Evolutionary conservation across 2,113 vertebrate species (phyloP).

Genomic region (Actinemys pallida): DNA sequence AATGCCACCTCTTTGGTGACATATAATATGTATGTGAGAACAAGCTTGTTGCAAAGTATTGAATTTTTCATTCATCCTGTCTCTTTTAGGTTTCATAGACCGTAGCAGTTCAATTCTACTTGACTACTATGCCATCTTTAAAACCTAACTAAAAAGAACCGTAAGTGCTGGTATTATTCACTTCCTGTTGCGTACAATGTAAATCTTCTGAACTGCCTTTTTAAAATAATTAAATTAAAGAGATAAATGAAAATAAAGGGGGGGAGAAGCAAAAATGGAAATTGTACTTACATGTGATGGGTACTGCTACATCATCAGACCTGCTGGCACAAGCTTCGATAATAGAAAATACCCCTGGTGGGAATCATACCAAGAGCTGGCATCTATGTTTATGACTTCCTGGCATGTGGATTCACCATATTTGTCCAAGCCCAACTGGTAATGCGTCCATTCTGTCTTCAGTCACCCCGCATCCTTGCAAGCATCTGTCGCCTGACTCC

Average conservation of each 20-base stretch:
- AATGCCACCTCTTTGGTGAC: neutral
- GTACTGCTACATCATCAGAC: slow-evolving; percentile 62
- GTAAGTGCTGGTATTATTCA: slow-evolving; percentile 94
- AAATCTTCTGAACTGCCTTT: slow-evolving; percentile 93
- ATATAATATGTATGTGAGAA: neutral
- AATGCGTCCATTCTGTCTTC: slow-evolving; percentile 36
- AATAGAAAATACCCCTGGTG: slow-evolving; percentile 57
- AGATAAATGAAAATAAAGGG: slow-evolving; percentile 35
- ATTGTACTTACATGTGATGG: slow-evolving; percentile 70
- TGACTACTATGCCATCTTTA: slow-evolving; percentile 82
- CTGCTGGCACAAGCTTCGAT: slow-evolving; percentile 66
- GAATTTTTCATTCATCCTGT: neutral
- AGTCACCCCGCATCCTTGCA: slow-evolving; percentile 38
- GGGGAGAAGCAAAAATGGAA: slow-evolving; percentile 66
- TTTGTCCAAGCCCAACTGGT: slow-evolving; percentile 58
- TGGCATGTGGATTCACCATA: slow-evolving; percentile 56
- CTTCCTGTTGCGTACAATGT: slow-evolving; percentile 88
- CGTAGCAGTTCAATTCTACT: slow-evolving; percentile 88
- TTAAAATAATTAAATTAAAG: slow-evolving; percentile 49
- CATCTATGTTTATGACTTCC: slow-evolving; percentile 55
- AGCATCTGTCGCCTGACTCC: slow-evolving; percentile 40
- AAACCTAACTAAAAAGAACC: slow-evolving; percentile 87
- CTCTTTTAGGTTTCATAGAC: slow-evolving; percentile 93
- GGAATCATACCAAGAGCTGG: slow-evolving; percentile 61
- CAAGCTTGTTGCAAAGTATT: neutral